A percentile compares a stretch with the other conserved stretches of the same genome.
phyloP scores from a whole-genome alignment of 2,113 vertebrate genomes.

The Coturnix japonica region DNA sequence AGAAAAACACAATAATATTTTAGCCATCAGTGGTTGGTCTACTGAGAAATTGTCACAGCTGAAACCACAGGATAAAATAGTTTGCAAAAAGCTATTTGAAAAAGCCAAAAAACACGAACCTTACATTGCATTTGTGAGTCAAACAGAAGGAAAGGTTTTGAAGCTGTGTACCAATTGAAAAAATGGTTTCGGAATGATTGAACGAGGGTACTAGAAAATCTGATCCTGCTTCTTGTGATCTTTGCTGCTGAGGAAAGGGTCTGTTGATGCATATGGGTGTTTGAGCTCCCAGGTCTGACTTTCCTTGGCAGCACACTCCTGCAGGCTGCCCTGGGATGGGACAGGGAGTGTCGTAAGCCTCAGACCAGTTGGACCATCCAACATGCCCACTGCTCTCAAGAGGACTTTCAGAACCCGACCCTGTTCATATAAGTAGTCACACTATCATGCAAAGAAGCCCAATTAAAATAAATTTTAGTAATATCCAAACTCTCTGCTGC shows the following conservation, averaged over 20 bases:
- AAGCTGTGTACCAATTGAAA: not conserved
- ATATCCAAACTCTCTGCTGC: not conserved
- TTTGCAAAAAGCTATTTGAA: not conserved
- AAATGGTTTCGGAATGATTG: not conserved
- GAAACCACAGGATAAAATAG: not conserved
- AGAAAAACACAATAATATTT: not conserved
- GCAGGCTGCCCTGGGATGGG: not conserved
- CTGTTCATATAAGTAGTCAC: not conserved
- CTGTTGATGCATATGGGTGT: not conserved
- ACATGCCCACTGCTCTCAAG: not conserved
- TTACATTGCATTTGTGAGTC: not conserved
- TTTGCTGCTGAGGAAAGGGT: not conserved
- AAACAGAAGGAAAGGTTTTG: not conserved
- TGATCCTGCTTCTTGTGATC: not conserved
- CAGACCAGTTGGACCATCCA: not conserved
- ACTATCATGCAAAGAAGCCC: not conserved
- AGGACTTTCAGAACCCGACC: not conserved
- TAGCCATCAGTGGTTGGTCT: not conserved
- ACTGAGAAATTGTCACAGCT: not conserved
- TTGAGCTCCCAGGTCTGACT: not conserved
- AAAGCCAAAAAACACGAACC: not conserved
- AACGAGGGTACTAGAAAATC: not conserved
- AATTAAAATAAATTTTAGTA: not conserved
- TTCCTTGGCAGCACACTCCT: not conserved
- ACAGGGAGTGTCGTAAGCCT: not conserved